Evolutionary conservation across 2,113 vertebrate species (phyloP), one percentile per base, ranked within the genome.

Genomic region (Todiramphus chloris): DNA sequence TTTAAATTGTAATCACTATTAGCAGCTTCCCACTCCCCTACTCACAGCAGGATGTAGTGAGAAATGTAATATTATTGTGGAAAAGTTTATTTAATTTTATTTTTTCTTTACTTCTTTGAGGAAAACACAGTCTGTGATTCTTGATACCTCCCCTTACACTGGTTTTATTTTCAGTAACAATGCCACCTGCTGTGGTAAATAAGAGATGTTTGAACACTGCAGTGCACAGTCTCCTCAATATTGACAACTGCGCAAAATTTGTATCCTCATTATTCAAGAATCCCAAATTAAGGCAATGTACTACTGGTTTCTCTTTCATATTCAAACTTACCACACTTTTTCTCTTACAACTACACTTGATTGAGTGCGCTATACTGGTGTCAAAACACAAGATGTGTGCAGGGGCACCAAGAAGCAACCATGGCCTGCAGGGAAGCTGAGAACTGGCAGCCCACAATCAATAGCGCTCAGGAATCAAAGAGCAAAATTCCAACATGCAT

Each of bases 81-180:
- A 93, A 73, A 41, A 63, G 67, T 51, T 24, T 25, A 51, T 25
- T 51, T 25, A 24, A 50, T 17, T 18, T 39, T 60, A 55, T 83
- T 95, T 84, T 92, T 21, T 46, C 78, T 84, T 83, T 19, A 91
- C 63, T 83, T 46, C 48, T 35, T 62, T 58, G 67, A 69, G 55
- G 53, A 73, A 77, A 95, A 89, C 44, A 69, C 60, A 82, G 8
- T 44, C 64, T 89, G 41, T 66, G 41, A 55, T 78, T 43, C 68
- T 82, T 35, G 21, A 50, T 50, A 13, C 16, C 16, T 64, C 37
- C 66, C 55, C 79, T 86, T 76, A 25, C 9, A 35, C 33, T 76
- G 58, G 11, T 19, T 95, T 95, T 87, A 74, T 94, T 97, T 95
- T 76, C 79, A 95, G 79, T 50, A 77, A 55, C 28, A 94, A 84